Base-by-base conservation (phyloP, 2,797 vertebrate species). In the Enteromius fasciolatus region DNA sequence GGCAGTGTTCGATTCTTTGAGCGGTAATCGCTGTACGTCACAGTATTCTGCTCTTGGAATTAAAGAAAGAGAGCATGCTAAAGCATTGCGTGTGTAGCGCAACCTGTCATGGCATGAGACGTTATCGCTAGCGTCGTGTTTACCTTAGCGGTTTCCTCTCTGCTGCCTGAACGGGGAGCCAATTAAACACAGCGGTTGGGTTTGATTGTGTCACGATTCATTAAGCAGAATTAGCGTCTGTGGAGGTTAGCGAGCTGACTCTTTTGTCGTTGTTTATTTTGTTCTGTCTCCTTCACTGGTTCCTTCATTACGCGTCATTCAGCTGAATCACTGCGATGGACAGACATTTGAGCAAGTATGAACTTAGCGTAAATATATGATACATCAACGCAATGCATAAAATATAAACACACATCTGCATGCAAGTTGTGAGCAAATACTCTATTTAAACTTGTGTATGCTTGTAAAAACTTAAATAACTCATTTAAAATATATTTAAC, bases 201-300 rank as follows among this genome's bases (percentile, higher is more conserved):
- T 80, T 77, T 82, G 84, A 88, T 87, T 88, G 84, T 87, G 87
- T 85, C 87, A 88, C 68, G 86, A 68, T 87, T 82, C 81, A 87
- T 88, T 88, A 87, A 81, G 73, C 81, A 18, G 79, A 85, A 85
- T 82, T 79, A 83, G 41, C 31, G 75, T 79, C 86, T 78, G 86
- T 82, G 83, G 25, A 76, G 75, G 81, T 86, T 77, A 83, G 85
- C 23, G 77, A 82, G 81, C 18, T 0, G 57, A 50, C 69, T 52
- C 66, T 67, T 70, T 82, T n/a, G 33, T 23, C 52, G 0, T 4
- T 86, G 80, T 87, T 87, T 86, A 75, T 87, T 88, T 88, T 83
- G 46, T 66, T 86, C 80, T 83, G 84, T 85, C 87, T 84, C 41
- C 23, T 84, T 64, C 36, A 57, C 66, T 88, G 80, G 64, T 72